Evolutionary conservation across 2,113 vertebrate genomes (phyloP), one percentile per base, ranked within the genome.

Genomic region (Cyphomyrus plagiostoma): DNA sequence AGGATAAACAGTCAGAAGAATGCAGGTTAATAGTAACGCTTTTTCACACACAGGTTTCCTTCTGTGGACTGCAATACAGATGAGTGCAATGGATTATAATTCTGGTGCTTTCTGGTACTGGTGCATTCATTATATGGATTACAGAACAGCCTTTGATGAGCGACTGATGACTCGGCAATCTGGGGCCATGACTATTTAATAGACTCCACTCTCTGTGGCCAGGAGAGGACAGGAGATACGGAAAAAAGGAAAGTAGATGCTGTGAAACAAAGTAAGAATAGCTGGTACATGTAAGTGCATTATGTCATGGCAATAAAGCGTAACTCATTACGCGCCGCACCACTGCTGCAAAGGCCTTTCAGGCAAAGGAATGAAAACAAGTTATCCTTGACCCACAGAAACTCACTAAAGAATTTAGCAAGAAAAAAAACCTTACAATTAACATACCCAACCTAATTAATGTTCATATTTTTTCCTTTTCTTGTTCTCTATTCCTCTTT

Each of bases 401-500:
- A 89, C 80, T 88, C 91, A 17, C 45, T 42, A 80, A 88, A 91
- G 74, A 49, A 74, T 80, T 80, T 23, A 88, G 87, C 82, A 21
- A 11, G 62, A 83, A 46, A 91, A 56, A 39, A 46, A 77, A 90
- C 50, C 30, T 45, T 13, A 89, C 91, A 91, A 88, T 91, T 19
- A 42, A 90, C 80, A 91, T 90, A 80, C 89, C 91, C 23, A 84
- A 87, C 74, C 80, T 85, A 88, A 90, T 82, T 88, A 50, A 49
- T 15, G 21, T 88, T 70, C 53, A 13, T 77, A 89, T 90, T 91
- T 91, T 89, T 87, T 83, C 3, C 45, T 74, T 77, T 82, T 21
- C 52, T 91, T 91, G 89, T 89, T 90, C 92, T 90, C 89, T 66
- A 88, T 92, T 92, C 89, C 88, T 91, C 92, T 88, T 88, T 90